These are phyloP conservation scores for Prunella himalayana DNA, from an alignment of 2,113 vertebrate species.

Conservation along the genomic window DNA sequence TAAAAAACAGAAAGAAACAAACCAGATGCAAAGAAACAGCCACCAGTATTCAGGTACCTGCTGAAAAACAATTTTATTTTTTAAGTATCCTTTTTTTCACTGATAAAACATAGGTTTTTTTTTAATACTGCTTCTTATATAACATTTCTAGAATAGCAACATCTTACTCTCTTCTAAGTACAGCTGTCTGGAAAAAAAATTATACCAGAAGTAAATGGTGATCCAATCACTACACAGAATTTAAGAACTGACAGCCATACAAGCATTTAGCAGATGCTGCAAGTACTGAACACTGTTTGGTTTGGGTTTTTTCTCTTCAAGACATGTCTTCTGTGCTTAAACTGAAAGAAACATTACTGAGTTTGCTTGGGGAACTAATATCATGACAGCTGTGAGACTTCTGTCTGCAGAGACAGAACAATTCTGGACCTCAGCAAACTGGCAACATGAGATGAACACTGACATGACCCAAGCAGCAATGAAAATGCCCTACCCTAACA, in stretches of 20 bases:
- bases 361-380: not conserved
- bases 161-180: not conserved
- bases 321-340: not conserved
- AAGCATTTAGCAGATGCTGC: not conserved
- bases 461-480: not conserved
- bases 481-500: not conserved
- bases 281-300: not conserved
- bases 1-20: not conserved
- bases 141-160: not conserved
- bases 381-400: not conserved
- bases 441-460: not conserved
- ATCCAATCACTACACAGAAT: not conserved
- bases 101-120: rapidly evolving
- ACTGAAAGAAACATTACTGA: not conserved
- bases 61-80: not conserved
- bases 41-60: rapidly evolving
- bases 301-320: not conserved
- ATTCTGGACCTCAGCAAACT: not conserved
- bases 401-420: not conserved
- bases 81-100: not conserved
- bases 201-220: not conserved
- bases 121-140: not conserved
- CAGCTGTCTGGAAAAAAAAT: not conserved
- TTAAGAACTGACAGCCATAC: not conserved
- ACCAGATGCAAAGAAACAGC: not conserved